Evolutionary conservation across 2,113 vertebrate genomes (phyloP).

Genomic region (Scatophagus argus): DNA sequence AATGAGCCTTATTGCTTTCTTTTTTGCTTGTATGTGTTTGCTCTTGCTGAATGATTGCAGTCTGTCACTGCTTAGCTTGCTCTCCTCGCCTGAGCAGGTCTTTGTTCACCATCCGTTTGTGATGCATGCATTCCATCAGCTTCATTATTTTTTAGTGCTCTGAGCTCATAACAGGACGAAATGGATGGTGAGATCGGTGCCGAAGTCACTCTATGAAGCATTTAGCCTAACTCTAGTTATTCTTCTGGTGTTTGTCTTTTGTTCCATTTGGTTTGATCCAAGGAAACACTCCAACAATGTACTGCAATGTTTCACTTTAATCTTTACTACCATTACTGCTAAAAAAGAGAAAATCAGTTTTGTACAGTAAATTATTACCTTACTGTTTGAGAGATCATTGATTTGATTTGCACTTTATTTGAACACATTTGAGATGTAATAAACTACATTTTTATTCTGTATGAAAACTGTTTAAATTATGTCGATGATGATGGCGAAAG

Average conservation of each 20-base stretch:
- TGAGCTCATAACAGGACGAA: slow-evolving; percentile 24
- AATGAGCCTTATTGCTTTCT: slow-evolving; percentile 23
- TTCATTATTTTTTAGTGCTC: slow-evolving; percentile 46
- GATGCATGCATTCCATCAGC: slow-evolving; percentile 11
- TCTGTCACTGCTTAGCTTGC: slow-evolving; percentile 16
- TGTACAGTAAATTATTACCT: slow-evolving; percentile 52
- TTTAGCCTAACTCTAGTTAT: slow-evolving; percentile 52
- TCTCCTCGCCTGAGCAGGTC: slow-evolving; percentile 29
- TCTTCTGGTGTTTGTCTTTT: slow-evolving; percentile 47
- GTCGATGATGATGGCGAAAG: no score
- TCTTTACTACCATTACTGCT: slow-evolving; percentile 33
- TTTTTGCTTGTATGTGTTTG: slow-evolving; percentile 62
- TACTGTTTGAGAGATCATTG: slow-evolving; percentile 56
- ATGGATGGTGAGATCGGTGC: slow-evolving; percentile 33
- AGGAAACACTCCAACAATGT: slow-evolving; percentile 20
- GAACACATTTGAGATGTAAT: slow-evolving; percentile 54
- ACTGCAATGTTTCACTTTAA: slow-evolving; percentile 33
- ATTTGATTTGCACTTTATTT: slow-evolving; percentile 71
- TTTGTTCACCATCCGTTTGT: slow-evolving; percentile 20
- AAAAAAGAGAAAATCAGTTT: slow-evolving; percentile 15
- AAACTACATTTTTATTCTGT: slow-evolving; percentile 52
- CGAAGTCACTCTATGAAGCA: slow-evolving; percentile 30
- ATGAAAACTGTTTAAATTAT: slow-evolving; percentile 45
- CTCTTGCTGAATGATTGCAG: slow-evolving; percentile 55
- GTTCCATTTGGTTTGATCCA: slow-evolving; percentile 44